Conservation (phyloP, 2,113 vertebrate species). For the Myrmecobius fasciatus region DNA sequence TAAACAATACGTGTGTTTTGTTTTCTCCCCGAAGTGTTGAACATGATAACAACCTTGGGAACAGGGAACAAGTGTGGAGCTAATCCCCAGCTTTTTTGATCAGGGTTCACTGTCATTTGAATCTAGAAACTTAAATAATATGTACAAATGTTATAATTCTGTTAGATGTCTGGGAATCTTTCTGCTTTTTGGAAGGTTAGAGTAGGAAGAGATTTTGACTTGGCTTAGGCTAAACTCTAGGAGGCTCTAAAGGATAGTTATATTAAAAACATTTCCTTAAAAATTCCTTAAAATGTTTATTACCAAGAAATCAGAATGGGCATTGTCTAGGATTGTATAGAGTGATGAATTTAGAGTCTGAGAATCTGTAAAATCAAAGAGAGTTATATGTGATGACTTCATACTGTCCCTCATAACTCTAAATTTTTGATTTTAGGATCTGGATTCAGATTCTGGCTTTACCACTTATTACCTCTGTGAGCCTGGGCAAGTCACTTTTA, state of each 20-base stretch:
- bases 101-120: conserved; percentile 25
- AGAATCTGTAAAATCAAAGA: not conserved
- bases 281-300: no score
- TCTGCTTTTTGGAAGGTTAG: not conserved
- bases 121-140: conserved; percentile 19
- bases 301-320: not conserved
- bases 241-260: conserved; percentile 5
- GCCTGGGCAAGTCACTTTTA: not conserved
- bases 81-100: conserved; percentile 22
- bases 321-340: not conserved
- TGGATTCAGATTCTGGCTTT: not conserved
- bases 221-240: not conserved
- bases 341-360: not conserved
- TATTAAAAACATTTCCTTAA: conserved; percentile 32
- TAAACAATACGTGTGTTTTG: conserved; percentile 11
- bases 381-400: not conserved
- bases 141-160: conserved; percentile 28
- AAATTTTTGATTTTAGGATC: not conserved
- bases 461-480: not conserved
- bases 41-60: conserved; percentile 19
- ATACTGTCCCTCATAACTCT: not conserved
- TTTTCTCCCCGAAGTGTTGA: conserved; percentile 8
- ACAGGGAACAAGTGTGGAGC: not conserved
- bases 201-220: conserved; percentile 33
- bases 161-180: conserved; percentile 8